phyloP scores from a whole-genome alignment of 2,888 invertebrate genomes.

The Tenthredo mesomela region DNA sequence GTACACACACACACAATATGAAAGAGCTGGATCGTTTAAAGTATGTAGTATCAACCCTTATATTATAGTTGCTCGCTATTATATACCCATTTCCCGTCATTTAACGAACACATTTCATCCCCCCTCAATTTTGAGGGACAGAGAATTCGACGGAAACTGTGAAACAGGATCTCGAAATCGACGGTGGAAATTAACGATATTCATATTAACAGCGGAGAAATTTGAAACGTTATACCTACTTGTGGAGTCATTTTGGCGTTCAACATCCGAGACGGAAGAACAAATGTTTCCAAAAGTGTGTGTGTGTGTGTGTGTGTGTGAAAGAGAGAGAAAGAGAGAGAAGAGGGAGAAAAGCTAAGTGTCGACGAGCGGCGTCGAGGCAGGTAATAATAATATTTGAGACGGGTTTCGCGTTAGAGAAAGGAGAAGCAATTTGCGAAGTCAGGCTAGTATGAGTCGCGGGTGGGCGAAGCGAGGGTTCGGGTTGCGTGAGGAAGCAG shows the following conservation, averaged over 20 bases:
- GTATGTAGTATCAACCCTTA: background rate
- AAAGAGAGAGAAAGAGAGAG: background rate
- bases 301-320: no score
- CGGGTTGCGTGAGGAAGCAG: constrained; percentile 32
- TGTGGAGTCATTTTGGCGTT: background rate
- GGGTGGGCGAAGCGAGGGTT: constrained; percentile 42
- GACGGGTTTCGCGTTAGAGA: constrained; percentile 61
- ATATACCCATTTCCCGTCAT: background rate
- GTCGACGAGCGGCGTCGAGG: constrained; percentile 37
- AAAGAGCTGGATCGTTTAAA: background rate
- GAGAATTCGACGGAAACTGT: background rate
- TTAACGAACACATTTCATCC: background rate
- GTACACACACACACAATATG: background rate
- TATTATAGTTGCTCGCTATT: background rate
- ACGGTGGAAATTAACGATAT: background rate
- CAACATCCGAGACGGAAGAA: background rate
- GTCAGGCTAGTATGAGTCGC: constrained; percentile 55
- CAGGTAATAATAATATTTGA: constrained; percentile 61
- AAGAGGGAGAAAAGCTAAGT: constrained; percentile 7
- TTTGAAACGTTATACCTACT: background rate
- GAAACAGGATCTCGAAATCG: background rate
- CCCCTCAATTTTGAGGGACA: background rate
- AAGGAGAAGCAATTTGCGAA: constrained; percentile 65
- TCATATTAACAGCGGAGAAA: background rate
- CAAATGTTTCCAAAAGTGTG: constrained; percentile 49